These are phyloP conservation scores for Trialeurodes vaporariorum DNA, from an alignment of 1,140 invertebrate genomes.

Conservation along the genomic window DNA sequence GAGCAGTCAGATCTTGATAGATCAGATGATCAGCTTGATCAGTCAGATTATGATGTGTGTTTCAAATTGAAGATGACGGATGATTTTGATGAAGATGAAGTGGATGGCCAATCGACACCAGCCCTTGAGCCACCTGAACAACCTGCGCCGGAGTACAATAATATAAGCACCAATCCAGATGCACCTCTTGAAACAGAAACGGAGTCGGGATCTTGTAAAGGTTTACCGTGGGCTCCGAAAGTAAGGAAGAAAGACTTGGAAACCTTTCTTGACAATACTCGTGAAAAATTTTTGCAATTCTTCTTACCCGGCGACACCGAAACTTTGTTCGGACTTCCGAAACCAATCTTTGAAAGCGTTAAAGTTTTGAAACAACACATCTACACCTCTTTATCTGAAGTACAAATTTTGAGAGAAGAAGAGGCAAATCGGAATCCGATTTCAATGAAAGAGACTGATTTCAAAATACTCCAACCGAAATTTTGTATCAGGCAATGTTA, in stretches of 20 bases:
- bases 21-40: slow-evolving; percentile 11
- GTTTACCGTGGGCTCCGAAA: slow-evolving; percentile 91
- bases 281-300: slow-evolving; percentile 93
- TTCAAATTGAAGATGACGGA: slow-evolving; percentile 23
- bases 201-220: slow-evolving; percentile 32
- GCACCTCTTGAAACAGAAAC: slow-evolving; percentile 29
- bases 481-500: slow-evolving; percentile 81
- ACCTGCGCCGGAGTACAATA: slow-evolving; percentile 39
- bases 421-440: slow-evolving; percentile 62
- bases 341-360: slow-evolving; percentile 90
- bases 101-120: slow-evolving; percentile 33
- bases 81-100: slow-evolving; percentile 22
- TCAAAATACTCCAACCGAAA: slow-evolving; percentile 71
- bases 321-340: slow-evolving; percentile 81
- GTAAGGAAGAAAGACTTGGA: slow-evolving; percentile 90
- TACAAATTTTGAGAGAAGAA: slow-evolving; percentile 72
- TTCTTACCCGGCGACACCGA: slow-evolving; percentile 69
- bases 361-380: slow-evolving; percentile 72
- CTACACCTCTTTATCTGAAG: slow-evolving; percentile 69
- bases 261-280: slow-evolving; percentile 76
- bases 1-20: slow-evolving; percentile 28
- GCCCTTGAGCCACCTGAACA: slow-evolving; percentile 33
- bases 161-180: slow-evolving; percentile 36
- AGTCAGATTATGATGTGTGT: not conserved
- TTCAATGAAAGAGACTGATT: slow-evolving; percentile 50